Base-by-base conservation (phyloP, 2,113 vertebrate genomes). In the Sapajus apella region DNA sequence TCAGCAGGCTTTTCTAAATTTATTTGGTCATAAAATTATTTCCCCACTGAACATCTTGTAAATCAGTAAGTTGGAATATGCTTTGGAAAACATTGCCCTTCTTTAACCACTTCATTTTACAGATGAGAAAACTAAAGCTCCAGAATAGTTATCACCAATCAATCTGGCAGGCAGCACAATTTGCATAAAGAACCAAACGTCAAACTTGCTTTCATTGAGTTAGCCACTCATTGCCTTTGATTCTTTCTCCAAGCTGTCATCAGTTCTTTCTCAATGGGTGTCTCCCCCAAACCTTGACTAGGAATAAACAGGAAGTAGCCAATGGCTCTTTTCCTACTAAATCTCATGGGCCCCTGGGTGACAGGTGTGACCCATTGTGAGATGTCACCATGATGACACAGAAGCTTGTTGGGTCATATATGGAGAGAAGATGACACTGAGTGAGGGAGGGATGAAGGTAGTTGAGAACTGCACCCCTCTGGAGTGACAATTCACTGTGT, bases 391-490 rank as follows among this genome's bases (percentile, higher is more conserved):
- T 6, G 58, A 37, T 40, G 21, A 58, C 55, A 2, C 6, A 43
- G 47, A 75, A 82, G 40, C 66, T 16, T 3, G 1, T 6, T 14
- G 56, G 55, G 43, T 27, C 10, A 1, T 3, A 14, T 25, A 1
- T 14, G 3, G 55, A 79, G 55, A 32, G 20, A 25, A 20, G 56
- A 2, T 8, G 43, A 20, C 45, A 23, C 11, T 1, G 43, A 37
- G 35, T 3, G 13, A 32, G 50, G 23, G n/a, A 8, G 37, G 17
- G 23, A 0, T 25, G 45, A 35, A 1, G 2, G 6, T 55, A 6
- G 40, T 0, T 40, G 92, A 40, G 35, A 9, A 1, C 16, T 0
- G 3, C n/a, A 12, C 0, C 35, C 8, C 73, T 0, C 35, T 21
- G 27, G 35, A 40, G 8, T 2, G 2, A 25, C 56, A 8, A 13